Conservation (phyloP, 2,888 invertebrate genomes). For the Epinotia brunnichana region DNA sequence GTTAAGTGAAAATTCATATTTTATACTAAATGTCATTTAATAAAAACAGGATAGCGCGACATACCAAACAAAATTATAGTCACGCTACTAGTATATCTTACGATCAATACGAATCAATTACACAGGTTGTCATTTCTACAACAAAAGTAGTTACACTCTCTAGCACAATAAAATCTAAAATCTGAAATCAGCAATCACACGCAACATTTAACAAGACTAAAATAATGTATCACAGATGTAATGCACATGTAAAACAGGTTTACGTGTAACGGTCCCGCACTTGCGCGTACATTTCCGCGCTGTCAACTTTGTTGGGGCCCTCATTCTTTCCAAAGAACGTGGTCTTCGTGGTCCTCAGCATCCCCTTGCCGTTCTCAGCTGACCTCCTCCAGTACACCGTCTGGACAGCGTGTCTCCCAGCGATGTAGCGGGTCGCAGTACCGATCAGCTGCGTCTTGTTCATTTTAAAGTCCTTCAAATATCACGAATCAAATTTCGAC, state of each 20-base stretch:
- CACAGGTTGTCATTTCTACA: slow-evolving; percentile 5
- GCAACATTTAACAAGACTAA: slow-evolving; percentile 20
- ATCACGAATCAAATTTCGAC: slow-evolving; percentile 40
- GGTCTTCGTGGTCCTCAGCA: slow-evolving; percentile 83
- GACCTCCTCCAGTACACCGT: slow-evolving; percentile 89
- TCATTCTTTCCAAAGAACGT: slow-evolving; percentile 84
- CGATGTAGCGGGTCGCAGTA: slow-evolving; percentile 88
- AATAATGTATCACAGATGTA: slow-evolving; percentile 49
- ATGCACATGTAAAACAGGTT: slow-evolving; percentile 23
- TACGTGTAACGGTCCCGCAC: slow-evolving; percentile 75
- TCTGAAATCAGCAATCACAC: not conserved
- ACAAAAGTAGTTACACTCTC: slow-evolving; percentile 13
- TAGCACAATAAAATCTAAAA: slow-evolving; percentile 6
- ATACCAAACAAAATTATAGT: not conserved
- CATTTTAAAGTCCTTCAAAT: slow-evolving; percentile 55
- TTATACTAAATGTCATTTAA: slow-evolving; percentile 24
- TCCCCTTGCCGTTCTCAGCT: slow-evolving; percentile 74
- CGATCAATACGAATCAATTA: not conserved
- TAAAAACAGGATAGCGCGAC: not conserved
- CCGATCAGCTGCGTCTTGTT: slow-evolving; percentile 85
- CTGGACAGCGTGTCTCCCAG: slow-evolving; percentile 89
- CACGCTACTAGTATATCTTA: slow-evolving; percentile 18
- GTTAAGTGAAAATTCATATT: not conserved
- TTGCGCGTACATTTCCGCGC: slow-evolving; percentile 76
- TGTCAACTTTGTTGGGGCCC: slow-evolving; percentile 72